These are phyloP conservation scores for Masticophis lateralis DNA, from an alignment of 2,797 vertebrate species.

Conservation along the genomic window DNA sequence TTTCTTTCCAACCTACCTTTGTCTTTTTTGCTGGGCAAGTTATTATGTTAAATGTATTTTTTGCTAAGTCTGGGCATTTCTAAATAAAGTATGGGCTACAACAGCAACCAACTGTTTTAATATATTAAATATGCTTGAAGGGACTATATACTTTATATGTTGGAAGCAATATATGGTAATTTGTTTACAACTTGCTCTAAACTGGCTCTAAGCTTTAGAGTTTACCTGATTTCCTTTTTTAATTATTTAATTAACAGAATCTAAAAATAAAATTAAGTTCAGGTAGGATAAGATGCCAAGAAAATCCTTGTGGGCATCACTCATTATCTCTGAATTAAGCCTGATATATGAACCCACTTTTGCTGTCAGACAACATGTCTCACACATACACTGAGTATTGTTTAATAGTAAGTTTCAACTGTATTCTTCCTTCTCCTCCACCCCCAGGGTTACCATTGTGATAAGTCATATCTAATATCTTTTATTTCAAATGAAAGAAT, in stretches of 20 bases:
- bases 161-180: not conserved
- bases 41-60: not conserved
- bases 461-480: not conserved
- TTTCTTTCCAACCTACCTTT: not conserved
- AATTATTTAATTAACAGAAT: not conserved
- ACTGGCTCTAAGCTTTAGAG: not conserved
- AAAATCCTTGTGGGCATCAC: not conserved
- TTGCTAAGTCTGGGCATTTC: not conserved
- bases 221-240: not conserved
- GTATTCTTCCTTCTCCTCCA: not conserved
- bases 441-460: not conserved
- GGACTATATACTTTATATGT: not conserved
- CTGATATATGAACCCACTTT: not conserved
- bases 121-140: not conserved
- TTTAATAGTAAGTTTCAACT: not conserved
- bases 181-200: not conserved
- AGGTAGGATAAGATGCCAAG: not conserved
- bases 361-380: not conserved
- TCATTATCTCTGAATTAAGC: not conserved
- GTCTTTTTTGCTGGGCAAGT: not conserved
- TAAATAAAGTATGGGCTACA: not conserved
- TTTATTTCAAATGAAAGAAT: slow-evolving; percentile 17
- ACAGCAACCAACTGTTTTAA: not conserved
- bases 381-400: not conserved
- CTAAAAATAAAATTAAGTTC: not conserved